Percentiles rank a stretch among this genome's conserved stretches.
Conservation (phyloP, 1,140 invertebrate genomes). For the Mizuhopecten yessoensis region DNA sequence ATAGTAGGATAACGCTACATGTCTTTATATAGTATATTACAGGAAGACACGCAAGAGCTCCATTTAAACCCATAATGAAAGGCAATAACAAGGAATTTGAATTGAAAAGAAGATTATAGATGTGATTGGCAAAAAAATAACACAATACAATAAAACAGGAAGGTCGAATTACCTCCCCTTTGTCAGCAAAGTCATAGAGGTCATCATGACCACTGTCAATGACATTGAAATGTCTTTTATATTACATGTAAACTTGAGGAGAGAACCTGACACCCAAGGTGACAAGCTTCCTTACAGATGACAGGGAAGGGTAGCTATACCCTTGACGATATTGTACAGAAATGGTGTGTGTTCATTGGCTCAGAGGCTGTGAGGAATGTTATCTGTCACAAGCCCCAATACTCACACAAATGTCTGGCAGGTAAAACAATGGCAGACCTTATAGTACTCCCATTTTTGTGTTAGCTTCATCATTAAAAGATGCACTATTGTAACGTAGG, state of each 20-base stretch:
- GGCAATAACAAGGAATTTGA: not conserved
- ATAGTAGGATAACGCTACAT: not conserved
- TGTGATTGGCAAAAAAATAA: not conserved
- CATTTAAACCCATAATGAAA: not conserved
- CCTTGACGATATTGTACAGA: not conserved
- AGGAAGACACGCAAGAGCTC: not conserved
- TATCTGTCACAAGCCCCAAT: not conserved
- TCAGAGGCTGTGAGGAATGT: conserved; percentile 10
- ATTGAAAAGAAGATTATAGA: not conserved
- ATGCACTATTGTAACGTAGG: not conserved
- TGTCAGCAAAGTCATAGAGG: not conserved
- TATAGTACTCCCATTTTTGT: not conserved
- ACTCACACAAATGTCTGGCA: not conserved
- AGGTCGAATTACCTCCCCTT: not conserved
- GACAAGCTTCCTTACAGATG: not conserved
- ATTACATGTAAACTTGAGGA: not conserved
- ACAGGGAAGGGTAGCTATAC: conserved; percentile 16
- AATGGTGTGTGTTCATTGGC: not conserved
- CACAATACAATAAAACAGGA: not conserved
- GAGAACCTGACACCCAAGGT: conserved; percentile 26
- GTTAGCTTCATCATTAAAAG: not conserved
- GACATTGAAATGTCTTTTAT: conserved; percentile 30
- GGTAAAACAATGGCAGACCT: not conserved
- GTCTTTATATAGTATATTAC: not conserved
- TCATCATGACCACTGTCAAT: conserved; percentile 22